Conservation (phyloP, 2,888 invertebrate genomes). For the Mactromeris polynyma region DNA sequence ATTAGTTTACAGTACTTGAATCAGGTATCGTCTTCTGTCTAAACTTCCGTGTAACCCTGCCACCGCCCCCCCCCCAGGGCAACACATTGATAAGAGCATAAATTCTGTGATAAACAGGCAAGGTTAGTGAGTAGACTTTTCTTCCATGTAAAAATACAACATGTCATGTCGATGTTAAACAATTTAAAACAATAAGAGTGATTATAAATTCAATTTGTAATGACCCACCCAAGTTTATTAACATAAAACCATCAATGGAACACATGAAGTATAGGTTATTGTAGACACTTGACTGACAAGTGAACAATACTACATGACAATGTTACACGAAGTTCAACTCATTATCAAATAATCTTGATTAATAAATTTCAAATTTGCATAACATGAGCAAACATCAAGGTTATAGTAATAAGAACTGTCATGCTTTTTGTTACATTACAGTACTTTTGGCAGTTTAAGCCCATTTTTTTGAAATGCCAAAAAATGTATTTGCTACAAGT, state of each 20-base stretch:
- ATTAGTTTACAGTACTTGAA: too few relatives aligned
- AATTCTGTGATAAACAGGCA: neutral
- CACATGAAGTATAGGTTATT: neutral
- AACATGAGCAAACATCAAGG: neutral
- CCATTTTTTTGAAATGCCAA: neutral
- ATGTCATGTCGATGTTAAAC: neutral
- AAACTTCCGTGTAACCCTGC: too few relatives aligned
- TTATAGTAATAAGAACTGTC: neutral
- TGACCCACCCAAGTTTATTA: constrained; percentile 22
- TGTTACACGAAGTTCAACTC: neutral
- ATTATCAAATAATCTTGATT: neutral
- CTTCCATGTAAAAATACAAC: neutral
- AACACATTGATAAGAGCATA: too few relatives aligned
- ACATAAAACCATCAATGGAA: neutral
- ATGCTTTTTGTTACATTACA: neutral
- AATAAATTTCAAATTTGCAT: neutral
- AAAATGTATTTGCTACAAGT: too few relatives aligned
- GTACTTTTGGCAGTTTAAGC: neutral
- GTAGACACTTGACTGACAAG: neutral
- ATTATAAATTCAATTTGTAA: constrained; percentile 13
- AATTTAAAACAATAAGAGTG: constrained; percentile 5
- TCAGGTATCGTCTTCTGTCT: too few relatives aligned
- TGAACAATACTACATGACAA: constrained; percentile 7
- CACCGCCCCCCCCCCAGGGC: too few relatives aligned
- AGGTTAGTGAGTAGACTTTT: neutral